Evolutionary conservation across 2,888 invertebrate species (phyloP), one percentile per base, ranked within the genome.

Genomic region (Agapostemon virescens): DNA sequence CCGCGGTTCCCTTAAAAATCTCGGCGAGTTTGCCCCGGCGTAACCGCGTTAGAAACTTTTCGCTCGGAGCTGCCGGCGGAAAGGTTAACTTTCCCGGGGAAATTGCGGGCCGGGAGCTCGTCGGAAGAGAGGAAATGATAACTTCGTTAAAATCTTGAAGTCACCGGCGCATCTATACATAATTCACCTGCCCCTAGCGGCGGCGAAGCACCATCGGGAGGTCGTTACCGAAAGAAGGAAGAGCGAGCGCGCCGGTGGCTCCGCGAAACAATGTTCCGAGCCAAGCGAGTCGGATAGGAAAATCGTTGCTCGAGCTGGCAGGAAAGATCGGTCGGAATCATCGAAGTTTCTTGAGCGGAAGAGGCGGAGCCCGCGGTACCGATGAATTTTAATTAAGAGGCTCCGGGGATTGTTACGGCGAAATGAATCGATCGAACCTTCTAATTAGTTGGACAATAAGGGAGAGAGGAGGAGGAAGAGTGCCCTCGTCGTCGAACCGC

Each of bases 361-460:
- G 40, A 42, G 58, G 63, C 66, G 38, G 33, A 72, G 70, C 77
- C 75, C 71, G 71, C 33, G 61, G 58, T 69, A 71, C 79, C 78
- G 85, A 89, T 89, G 88, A 88, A 89, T 89, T 88, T 89, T 89
- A 89, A 89, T 89, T 88, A 89, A 89, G 83, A 80, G 79, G 72
- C 76, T 64, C 72, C 26, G 17, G 11, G 64, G 78, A 83, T 86
- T 80, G 83, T 85, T 81, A 83, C 81, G 84, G 67, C 42, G 76
- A 87, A 87, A 83, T 67, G 85, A 85, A 84, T 87, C 83, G 84
- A 87, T 87, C 84, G 84, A 76, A 69, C 82, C 79, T 85, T 85
- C 84, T 87, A 88, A 88, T 88, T 88, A 88, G 83, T 83, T 79
- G 81, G 79, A 86, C 78, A 86, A 85, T 82, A 73, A 81, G 76